Base-by-base conservation (phyloP, 2,113 vertebrate genomes). In the Pangasianodon hypophthalmus region DNA sequence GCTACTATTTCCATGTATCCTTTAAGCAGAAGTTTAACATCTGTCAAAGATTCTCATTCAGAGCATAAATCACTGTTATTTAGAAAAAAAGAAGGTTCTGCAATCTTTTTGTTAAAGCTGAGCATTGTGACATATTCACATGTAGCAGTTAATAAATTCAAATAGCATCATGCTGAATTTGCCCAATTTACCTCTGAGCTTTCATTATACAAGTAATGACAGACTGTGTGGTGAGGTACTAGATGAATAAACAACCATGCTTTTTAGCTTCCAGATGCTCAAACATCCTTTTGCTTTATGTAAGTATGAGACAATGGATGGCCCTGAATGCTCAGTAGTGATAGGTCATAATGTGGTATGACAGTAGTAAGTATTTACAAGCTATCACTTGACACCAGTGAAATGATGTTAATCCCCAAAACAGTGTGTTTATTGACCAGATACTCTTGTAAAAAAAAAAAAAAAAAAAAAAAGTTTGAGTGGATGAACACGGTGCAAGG, bases 371-470 rank as follows among this genome's bases (percentile, higher is more conserved):
- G 9, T 87, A 92, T 91, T 93, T 92, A 91, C 67, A 80, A 89
- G 71, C 62, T 91, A 89, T 91, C 86, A 90, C 82, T 88, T 90
- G 85, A 92, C 64, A 58, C 75, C 82, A 91, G 90, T 92, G 75
- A 87, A 94, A 92, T 37, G 75, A 84, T 81, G 87, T 80, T 85
- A 89, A 93, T 91, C 93, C 89, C 46, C 64, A 85, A 92, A 93
- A 90, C 84, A 32, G 86, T 71, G 87, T 92, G 91, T 93, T 94
- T 91, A 94, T 86, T 89, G 85, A 29, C n/a, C 32, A 44, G 69
- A 54, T 84, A 41, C 26, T 82, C 58, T 52, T 86, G 89, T 91
- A 46, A 21, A 24, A 77, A n/a, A 52, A 24, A 46, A 14, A 19
- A 41, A 26, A 46, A 1, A 10, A n/a, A 52, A 21, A 46, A 14